Percentiles rank a stretch among this genome's conserved stretches.
Conservation (phyloP, 2,113 vertebrate species). For the Phalacrocorax pelagicus region DNA sequence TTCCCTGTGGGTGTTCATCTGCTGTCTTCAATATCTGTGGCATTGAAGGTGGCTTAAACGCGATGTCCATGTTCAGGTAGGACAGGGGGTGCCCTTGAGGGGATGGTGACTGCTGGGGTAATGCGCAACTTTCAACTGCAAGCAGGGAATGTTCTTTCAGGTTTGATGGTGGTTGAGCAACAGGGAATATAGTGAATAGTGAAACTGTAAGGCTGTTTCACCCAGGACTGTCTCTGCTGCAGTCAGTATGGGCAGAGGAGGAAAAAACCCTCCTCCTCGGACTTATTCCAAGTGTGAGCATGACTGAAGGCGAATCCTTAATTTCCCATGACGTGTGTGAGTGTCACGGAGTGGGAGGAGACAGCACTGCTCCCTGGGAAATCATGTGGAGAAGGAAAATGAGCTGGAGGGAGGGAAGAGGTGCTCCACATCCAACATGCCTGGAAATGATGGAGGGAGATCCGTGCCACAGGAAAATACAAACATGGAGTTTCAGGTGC, state of each 20-base stretch:
- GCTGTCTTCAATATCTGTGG: neutral
- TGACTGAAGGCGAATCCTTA: neutral
- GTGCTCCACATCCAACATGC: neutral
- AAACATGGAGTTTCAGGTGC: neutral
- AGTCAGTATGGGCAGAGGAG: neutral
- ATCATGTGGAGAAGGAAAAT: neutral
- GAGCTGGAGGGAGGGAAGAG: neutral
- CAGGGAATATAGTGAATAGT: neutral
- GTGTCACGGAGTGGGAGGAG: neutral
- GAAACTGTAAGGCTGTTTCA: neutral
- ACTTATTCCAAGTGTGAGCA: neutral
- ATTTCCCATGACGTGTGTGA: neutral
- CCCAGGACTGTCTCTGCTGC: neutral
- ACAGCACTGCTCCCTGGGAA: neutral
- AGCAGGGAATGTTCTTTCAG: neutral
- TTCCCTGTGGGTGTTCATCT: neutral
- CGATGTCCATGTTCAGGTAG: accelerated
- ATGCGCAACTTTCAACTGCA: neutral
- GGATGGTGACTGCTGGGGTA: neutral
- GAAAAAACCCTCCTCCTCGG: neutral
- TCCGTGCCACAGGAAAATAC: neutral
- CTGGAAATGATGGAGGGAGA: neutral
- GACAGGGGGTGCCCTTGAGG: neutral
- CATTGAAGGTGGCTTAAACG: neutral
- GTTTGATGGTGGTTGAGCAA: neutral